Evolutionary conservation across 2,888 invertebrate genomes (phyloP), one percentile per base, ranked within the genome.

Genomic region (Lasioglossum lativentre): DNA sequence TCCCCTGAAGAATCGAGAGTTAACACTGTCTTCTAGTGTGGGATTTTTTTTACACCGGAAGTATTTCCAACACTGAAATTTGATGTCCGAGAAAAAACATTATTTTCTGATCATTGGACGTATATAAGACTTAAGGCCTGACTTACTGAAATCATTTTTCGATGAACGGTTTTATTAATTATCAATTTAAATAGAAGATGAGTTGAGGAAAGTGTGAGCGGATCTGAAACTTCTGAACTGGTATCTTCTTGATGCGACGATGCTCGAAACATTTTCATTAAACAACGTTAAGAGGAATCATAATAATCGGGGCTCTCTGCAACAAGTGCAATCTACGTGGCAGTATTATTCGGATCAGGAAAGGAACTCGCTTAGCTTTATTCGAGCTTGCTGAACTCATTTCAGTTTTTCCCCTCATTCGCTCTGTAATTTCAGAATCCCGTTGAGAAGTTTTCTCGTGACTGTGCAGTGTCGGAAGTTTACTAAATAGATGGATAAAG

Each of bases 361-460:
- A 34, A 23, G 34, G 19, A 66, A 66, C 66, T 66, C 30, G 66
- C 23, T 66, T 66, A 30, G 66, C 66, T 66, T 66, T 66, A 23
- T 66, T 66, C 66, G 66, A 66, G 66, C 66, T 38, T 23, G 38
- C 68, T 68, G 38, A 68, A 68, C 68, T 38, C 68, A 4, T 68
- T 38, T 68, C 38, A 68, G 38, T 38, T 68, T 68, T 68, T 68
- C 38, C 68, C 38, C 38, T 38, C 23, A 23, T 63, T 63, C 34
- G 23, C 38, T 68, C 23, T 68, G 68, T 23, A 68, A 68, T 38
- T 68, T 68, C 68, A 23, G 12, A 68, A 38, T 3, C 23, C 19
- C 30, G 68, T 23, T 10, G 23, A 38, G 68, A 34, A 38, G 38
- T 68, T 30, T 16, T 30, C 63, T 19, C 63, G 8, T 63, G 63